Base-by-base conservation (phyloP, 2,113 vertebrate species). In the Hiodon alosoides region DNA sequence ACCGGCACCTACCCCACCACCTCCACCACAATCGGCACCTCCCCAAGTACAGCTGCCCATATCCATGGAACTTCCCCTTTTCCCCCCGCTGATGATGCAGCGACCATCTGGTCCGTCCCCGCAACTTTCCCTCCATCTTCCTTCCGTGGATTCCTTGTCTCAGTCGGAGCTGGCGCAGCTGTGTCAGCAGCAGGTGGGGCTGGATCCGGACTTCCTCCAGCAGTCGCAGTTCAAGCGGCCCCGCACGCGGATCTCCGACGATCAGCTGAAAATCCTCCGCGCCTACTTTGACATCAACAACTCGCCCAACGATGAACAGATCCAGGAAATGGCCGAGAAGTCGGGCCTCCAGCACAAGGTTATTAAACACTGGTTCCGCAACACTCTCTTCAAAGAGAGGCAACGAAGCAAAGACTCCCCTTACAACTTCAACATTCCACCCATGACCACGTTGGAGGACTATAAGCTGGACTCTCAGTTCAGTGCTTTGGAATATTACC, bases 321-420 rank as follows among this genome's bases (percentile, higher is more conserved):
- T 99, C 79, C 96, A 98, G 76, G 97, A 99, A 85, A 98, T 99
- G 97, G 96, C 96, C 11, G 97, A 99, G 51, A 99, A 98, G 82
- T 99, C 96, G 74, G 94, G 96, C 61, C 93, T 99, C 74, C 98
- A 96, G 3, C 96, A 98, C 82, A 99, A 99, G 82, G 97, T 99
- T 76, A 99, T 99, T 84, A 99, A 99, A 85, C 97, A 99, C 89
- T 99, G 97, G 97, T 99, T 99, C 87, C 94, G 97, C 79, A 99
- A 99, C 81, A 98, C 97, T 0, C 90, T 99, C 11, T 99, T 99
- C 80, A 99, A 99, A 87, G 97, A 99, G 79, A 86, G 96, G 58
- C 97, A 99, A 85, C 90, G 97, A 79, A 99, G 97, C 82, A 99
- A 99, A 86, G 97, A 99, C 85, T 99, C 97, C 0, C 97, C 97